Evolutionary conservation across 2,113 vertebrate species (phyloP).

Genomic region (Paradoxurus hermaphroditus): DNA sequence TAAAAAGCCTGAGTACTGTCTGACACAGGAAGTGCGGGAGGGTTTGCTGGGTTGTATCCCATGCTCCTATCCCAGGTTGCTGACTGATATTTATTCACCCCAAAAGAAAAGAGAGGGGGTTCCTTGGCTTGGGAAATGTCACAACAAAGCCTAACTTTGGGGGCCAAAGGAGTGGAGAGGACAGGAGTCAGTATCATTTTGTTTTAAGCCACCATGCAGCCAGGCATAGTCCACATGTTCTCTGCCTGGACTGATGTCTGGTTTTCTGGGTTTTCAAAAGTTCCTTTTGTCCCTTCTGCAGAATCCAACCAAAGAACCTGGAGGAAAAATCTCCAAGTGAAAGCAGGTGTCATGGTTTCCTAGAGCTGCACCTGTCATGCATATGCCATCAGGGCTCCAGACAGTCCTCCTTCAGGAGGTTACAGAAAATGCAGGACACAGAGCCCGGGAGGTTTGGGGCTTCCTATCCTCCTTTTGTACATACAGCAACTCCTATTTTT

Average conservation of each 20-base stretch:
- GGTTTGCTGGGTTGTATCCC: neutral
- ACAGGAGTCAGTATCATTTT: neutral
- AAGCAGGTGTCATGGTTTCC: neutral
- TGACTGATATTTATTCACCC: neutral
- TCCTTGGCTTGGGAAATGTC: neutral
- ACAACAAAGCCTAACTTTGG: neutral
- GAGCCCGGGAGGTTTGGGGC: neutral
- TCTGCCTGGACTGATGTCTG: neutral
- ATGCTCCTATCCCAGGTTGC: neutral
- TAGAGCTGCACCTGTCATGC: neutral
- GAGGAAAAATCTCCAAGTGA: neutral
- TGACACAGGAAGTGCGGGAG: neutral
- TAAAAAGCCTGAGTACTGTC: neutral
- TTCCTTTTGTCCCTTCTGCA: neutral
- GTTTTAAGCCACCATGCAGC: neutral
- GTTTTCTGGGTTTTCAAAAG: neutral
- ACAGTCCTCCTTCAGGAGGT: neutral
- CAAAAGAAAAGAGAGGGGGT: neutral
- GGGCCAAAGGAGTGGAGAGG: neutral
- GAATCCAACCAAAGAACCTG: neutral
- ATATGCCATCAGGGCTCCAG: neutral
- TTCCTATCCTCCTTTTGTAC: neutral
- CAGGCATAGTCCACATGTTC: neutral
- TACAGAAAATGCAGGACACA: neutral
- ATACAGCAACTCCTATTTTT: neutral